Evolutionary conservation across 2,888 invertebrate genomes (phyloP).

Genomic region (Rhagium mordax): DNA sequence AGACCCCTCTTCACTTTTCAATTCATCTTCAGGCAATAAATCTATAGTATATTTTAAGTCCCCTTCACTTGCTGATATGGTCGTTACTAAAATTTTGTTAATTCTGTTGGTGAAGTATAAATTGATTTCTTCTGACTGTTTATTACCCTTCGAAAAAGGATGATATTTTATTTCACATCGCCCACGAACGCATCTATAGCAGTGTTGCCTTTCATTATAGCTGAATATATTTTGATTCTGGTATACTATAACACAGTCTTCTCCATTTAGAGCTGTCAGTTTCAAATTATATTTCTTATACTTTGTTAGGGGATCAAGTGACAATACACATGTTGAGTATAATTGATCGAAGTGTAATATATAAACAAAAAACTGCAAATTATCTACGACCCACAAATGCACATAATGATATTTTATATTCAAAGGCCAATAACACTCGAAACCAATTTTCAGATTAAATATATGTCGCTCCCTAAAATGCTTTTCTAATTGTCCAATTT

Average conservation of each 20-base stretch:
- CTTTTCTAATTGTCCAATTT: conserved; percentile 30
- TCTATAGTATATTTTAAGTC: neutral
- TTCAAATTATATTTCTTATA: conserved; percentile 24
- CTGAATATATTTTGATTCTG: conserved; percentile 17
- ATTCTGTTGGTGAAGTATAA: neutral
- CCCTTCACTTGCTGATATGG: neutral
- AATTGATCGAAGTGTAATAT: neutral
- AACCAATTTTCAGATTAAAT: conserved; percentile 8
- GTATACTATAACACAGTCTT: neutral
- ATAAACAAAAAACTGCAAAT: conserved; percentile 25
- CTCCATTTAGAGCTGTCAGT: neutral
- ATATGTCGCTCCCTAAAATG: conserved; percentile 41
- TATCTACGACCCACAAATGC: neutral
- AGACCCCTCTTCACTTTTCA: neutral
- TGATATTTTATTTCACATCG: conserved; percentile 22
- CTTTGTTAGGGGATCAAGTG: conserved; percentile 6
- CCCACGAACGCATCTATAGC: conserved; percentile 18
- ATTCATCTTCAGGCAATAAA: neutral
- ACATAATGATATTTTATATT: conserved; percentile 5
- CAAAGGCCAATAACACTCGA: conserved; percentile 3
- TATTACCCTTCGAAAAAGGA: neutral
- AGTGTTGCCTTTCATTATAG: conserved; percentile 29
- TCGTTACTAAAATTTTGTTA: neutral
- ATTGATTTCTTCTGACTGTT: neutral
- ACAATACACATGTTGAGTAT: conserved; percentile 12